Percentiles rank a stretch among this genome's conserved stretches.
Evolutionary conservation across 2,797 vertebrate genomes (phyloP).

Genomic region (Anabacerthia variegaticeps): DNA sequence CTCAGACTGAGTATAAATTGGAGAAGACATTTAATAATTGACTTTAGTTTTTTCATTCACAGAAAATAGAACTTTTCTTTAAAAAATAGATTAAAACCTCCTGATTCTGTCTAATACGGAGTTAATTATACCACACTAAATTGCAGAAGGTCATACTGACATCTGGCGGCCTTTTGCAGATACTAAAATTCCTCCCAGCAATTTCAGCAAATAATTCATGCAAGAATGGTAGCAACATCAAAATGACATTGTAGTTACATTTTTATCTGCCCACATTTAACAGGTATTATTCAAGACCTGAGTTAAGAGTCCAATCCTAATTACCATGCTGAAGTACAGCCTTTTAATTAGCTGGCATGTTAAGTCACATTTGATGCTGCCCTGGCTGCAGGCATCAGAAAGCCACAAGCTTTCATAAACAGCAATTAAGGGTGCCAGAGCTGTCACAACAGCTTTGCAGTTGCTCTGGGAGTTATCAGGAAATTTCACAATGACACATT

Average conservation of each 20-base stretch:
- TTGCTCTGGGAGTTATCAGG: conserved; percentile 13
- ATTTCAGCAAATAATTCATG: neutral
- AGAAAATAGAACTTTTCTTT: neutral
- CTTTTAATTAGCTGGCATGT: conserved; percentile 60
- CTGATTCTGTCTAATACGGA: neutral
- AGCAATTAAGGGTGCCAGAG: conserved; percentile 42
- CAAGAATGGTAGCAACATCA: neutral
- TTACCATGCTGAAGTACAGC: neutral
- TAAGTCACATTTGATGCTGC: conserved; percentile 28
- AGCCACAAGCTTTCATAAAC: conserved; percentile 57
- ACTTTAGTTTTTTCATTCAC: neutral
- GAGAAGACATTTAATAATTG: conserved; percentile 14
- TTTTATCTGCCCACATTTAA: neutral
- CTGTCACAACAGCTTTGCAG: conserved; percentile 28
- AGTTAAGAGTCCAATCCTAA: neutral
- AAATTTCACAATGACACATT: neutral
- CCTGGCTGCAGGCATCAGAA: conserved; percentile 37
- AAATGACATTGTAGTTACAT: neutral
- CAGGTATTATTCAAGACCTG: neutral
- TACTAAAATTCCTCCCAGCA: neutral
- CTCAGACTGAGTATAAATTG: neutral
- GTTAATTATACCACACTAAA: neutral
- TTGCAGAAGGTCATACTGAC: conserved; percentile 47
- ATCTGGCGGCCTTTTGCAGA: conserved; percentile 31
- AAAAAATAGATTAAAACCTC: neutral